phyloP scores from a whole-genome alignment of 2,797 vertebrate genomes.

The Mergus octosetaceus region DNA sequence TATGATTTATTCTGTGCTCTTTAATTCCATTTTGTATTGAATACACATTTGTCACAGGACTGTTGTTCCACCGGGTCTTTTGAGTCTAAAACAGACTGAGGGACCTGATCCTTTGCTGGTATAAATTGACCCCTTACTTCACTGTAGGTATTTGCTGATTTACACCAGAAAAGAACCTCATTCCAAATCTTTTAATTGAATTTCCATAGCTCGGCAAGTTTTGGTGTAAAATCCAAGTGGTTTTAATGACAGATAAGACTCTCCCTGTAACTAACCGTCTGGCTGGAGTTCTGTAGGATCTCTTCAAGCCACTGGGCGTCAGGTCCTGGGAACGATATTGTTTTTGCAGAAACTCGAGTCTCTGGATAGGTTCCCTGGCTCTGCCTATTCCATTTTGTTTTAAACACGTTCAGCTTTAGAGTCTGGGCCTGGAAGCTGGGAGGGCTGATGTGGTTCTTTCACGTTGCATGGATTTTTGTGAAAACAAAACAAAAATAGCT shows the following conservation, averaged over 20 bases:
- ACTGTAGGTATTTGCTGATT: background rate
- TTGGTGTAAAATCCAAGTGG: constrained; percentile 23
- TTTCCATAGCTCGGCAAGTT: constrained; percentile 16
- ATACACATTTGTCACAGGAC: constrained; percentile 58
- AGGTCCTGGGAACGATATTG: background rate
- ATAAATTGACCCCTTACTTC: background rate
- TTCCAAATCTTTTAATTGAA: background rate
- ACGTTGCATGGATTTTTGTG: constrained; percentile 11
- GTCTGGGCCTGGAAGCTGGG: background rate
- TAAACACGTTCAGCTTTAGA: constrained; percentile 32
- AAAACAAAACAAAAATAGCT: constrained; percentile 34
- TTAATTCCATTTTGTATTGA: constrained; percentile 72
- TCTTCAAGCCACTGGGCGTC: background rate
- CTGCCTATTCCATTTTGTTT: constrained; percentile 46
- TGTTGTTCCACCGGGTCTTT: background rate
- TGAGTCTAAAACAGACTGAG: constrained; percentile 11
- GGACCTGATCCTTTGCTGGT: background rate
- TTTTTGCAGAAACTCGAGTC: constrained; percentile 26
- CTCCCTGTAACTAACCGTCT: background rate
- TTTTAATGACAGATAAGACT: constrained; percentile 43
- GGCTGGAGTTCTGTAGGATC: constrained; percentile 16
- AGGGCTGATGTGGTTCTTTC: constrained; percentile 35
- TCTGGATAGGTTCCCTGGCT: constrained; percentile 7
- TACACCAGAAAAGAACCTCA: background rate
- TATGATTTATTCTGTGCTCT: constrained; percentile 70